These are phyloP conservation scores for Calypte anna DNA, from an alignment of 2,113 vertebrate species.

Conservation along the genomic window DNA sequence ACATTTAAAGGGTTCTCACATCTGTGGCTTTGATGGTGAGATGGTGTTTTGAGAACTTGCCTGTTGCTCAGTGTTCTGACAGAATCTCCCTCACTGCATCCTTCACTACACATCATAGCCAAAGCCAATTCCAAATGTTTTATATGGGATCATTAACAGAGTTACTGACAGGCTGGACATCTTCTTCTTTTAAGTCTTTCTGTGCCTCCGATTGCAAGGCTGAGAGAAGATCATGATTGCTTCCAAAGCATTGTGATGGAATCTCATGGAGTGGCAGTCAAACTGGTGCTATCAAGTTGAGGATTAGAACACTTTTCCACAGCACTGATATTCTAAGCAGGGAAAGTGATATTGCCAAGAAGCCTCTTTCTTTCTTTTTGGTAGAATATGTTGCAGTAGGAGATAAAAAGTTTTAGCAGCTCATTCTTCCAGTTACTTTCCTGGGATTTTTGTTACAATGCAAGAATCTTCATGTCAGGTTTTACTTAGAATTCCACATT, in stretches of 20 bases:
- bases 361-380: neutral
- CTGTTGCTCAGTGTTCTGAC: neutral
- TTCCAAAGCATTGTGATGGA: neutral
- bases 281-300: neutral
- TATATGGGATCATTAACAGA: neutral
- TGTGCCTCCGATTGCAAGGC: neutral
- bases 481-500: neutral
- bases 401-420: neutral
- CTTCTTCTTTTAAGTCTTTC: accelerated
- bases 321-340: neutral
- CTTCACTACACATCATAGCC: neutral
- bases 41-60: neutral
- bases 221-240: neutral
- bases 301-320: neutral
- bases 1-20: neutral
- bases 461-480: neutral
- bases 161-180: neutral
- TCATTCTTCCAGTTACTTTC: neutral
- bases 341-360: neutral
- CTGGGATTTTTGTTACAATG: neutral
- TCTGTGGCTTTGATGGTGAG: neutral
- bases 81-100: neutral
- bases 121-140: neutral
- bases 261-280: neutral
- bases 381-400: neutral